Evolutionary conservation across 2,797 vertebrate species (phyloP).

Genomic region (Setipinna tenuifilis): DNA sequence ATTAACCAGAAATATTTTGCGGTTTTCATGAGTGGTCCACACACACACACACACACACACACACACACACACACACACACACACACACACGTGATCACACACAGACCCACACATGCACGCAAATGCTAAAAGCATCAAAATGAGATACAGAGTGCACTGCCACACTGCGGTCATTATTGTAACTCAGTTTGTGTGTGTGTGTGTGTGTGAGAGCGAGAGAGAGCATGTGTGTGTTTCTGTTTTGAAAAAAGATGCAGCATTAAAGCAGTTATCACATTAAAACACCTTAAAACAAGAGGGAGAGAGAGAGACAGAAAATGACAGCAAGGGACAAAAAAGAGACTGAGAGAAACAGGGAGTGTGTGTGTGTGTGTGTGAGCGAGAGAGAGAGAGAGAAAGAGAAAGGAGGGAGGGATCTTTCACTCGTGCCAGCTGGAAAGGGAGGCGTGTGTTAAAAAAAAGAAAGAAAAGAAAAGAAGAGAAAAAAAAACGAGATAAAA

Average conservation of each 20-base stretch:
- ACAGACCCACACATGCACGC: background rate
- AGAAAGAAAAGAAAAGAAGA: background rate
- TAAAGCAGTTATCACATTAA: constrained; percentile 27
- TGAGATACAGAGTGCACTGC: constrained; percentile 44
- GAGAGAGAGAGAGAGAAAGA: constrained; percentile 25
- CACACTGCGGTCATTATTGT: constrained; percentile 65
- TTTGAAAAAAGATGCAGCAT: constrained; percentile 38
- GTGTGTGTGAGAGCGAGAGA: constrained; percentile 49
- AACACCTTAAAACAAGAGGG: background rate
- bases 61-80: constrained; percentile 5
- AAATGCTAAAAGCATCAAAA: background rate
- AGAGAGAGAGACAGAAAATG: background rate
- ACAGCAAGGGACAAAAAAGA: background rate
- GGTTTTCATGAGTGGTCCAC: constrained; percentile 53
- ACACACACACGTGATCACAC: background rate
- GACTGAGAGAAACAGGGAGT: constrained; percentile 18
- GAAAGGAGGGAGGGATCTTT: constrained; percentile 21
- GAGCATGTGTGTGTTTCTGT: constrained; percentile 30
- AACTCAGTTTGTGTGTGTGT: constrained; percentile 54
- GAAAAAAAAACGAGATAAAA: background rate
- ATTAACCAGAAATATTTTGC: constrained; percentile 50
- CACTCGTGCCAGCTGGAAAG: background rate
- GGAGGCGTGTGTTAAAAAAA: background rate
- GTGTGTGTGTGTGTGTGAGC: constrained; percentile 17
- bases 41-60: constrained; percentile 34